These are phyloP conservation scores for Pseudomyrmex concolor DNA, from an alignment of 1,140 invertebrate genomes.

Conservation along the genomic window DNA sequence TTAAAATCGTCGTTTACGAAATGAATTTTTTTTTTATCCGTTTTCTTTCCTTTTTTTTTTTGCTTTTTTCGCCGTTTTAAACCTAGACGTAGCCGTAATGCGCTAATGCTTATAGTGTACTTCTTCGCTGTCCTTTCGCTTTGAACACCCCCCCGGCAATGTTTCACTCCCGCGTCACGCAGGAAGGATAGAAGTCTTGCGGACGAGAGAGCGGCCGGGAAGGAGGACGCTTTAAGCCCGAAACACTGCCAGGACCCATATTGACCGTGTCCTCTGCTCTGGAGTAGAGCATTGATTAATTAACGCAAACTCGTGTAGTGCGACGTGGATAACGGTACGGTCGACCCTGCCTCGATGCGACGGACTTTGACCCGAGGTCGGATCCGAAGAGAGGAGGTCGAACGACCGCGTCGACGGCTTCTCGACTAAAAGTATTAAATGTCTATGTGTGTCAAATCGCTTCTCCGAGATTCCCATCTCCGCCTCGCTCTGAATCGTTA, in stretches of 20 bases:
- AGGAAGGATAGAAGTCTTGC: slow-evolving; percentile 21
- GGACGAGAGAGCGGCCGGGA: neutral
- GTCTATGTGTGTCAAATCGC: slow-evolving; percentile 63
- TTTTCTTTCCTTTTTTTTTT: slow-evolving; percentile 15
- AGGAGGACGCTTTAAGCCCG: slow-evolving; percentile 58
- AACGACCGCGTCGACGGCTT: slow-evolving; percentile 60
- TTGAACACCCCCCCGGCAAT: neutral
- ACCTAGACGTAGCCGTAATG: slow-evolving; percentile 69
- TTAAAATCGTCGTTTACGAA: slow-evolving; percentile 62
- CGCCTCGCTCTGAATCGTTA: slow-evolving; percentile 30
- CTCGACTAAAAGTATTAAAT: slow-evolving; percentile 71
- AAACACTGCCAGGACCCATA: slow-evolving; percentile 70
- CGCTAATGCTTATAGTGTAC: slow-evolving; percentile 68
- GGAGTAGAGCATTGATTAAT: slow-evolving; percentile 67
- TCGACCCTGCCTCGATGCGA: neutral
- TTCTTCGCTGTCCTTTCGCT: slow-evolving; percentile 50
- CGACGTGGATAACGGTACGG: slow-evolving; percentile 60
- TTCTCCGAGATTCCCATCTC: slow-evolving; percentile 58
- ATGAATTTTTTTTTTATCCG: slow-evolving; percentile 38
- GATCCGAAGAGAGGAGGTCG: slow-evolving; percentile 60
- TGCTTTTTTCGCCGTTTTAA: slow-evolving; percentile 50
- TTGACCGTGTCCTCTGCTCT: slow-evolving; percentile 73
- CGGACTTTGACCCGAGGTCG: slow-evolving; percentile 58
- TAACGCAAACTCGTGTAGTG: slow-evolving; percentile 69
- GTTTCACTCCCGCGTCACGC: neutral